Base-by-base conservation (phyloP, 2,113 vertebrate genomes). In the Entomyzon cyanotis region DNA sequence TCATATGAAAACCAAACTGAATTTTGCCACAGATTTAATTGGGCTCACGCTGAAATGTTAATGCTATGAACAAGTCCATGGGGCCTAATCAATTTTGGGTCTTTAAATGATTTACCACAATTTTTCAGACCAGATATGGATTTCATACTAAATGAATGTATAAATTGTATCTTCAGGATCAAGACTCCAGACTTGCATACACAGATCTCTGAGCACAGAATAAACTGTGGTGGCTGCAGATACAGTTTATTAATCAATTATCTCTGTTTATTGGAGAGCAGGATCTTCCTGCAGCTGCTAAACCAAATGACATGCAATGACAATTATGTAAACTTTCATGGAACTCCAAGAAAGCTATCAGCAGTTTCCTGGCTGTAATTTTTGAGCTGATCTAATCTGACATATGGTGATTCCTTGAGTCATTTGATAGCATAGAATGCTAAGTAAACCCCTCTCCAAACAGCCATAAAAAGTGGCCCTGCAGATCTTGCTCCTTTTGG, bases 201-300 rank as follows among this genome's bases (percentile, higher is more conserved):
- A 0, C 22, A 75, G 73, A 90, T 59, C 52, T 86, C 42, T 41
- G 35, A 27, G 20, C 20, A 28, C 1, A 73, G 23, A 88, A 63
- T 71, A 92, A 89, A 82, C 35, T 73, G 28, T 11, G 3, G 46
- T 75, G 52, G 74, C 80, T 15, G 64, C 83, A 92, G 88, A 94
- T 58, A 84, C 41, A 81, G 73, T 92, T 92, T 84, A 84, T 89
- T 95, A 96, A 90, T 92, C 92, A 93, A 93, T 94, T 97, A 90
- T 69, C 52, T 94, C 77, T 92, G 83, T 95, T 84, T 90, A 60
- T 75, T 90, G 92, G 69, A 95, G 88, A 93, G 58, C 73, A 90
- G 65, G 53, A 94, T 89, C 88, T 87, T 95, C 46, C 73, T 94
- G 93, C 88, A 92, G 81, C 90, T 96, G 88, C 84, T 90, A 79